Conservation (phyloP, 2,797 vertebrate genomes). For the Rhyacichthys aspro region DNA sequence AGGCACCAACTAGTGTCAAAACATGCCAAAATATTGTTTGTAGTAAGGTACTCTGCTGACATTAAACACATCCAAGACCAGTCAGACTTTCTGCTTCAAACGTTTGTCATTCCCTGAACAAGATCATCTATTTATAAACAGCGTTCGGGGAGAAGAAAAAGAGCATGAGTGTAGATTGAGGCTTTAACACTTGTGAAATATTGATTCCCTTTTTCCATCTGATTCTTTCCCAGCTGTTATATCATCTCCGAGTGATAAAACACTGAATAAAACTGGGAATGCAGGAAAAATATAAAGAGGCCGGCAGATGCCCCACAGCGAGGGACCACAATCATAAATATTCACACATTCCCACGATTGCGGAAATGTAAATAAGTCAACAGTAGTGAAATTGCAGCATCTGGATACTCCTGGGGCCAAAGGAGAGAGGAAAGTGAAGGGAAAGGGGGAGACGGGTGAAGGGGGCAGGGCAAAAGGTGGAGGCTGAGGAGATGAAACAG, state of each 20-base stretch:
- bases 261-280: constrained; percentile 13
- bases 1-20: background rate
- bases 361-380: constrained; percentile 73
- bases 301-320: constrained; percentile 54
- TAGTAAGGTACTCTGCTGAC: background rate
- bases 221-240: constrained; percentile 26
- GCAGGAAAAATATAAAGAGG: constrained; percentile 4
- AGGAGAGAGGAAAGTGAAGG: background rate
- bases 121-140: too few relatives aligned
- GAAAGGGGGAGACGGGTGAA: background rate
- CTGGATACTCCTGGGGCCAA: constrained; percentile 51
- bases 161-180: constrained; percentile 33
- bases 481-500: constrained; percentile 1
- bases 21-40: background rate
- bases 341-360: constrained; percentile 60
- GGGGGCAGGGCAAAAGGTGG: background rate
- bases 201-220: constrained; percentile 30
- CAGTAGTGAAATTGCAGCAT: constrained; percentile 66
- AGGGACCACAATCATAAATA: constrained; percentile 60
- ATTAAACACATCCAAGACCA: background rate
- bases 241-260: constrained; percentile 11
- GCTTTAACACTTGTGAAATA: constrained; percentile 51
- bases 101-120: too few relatives aligned
- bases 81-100: constrained; percentile 11
- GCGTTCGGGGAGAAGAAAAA: too few relatives aligned